A percentile compares a stretch with the other conserved stretches of the same genome.
Evolutionary conservation across 1,140 invertebrate species (phyloP).

Genomic region (Chrysoperla carnea): DNA sequence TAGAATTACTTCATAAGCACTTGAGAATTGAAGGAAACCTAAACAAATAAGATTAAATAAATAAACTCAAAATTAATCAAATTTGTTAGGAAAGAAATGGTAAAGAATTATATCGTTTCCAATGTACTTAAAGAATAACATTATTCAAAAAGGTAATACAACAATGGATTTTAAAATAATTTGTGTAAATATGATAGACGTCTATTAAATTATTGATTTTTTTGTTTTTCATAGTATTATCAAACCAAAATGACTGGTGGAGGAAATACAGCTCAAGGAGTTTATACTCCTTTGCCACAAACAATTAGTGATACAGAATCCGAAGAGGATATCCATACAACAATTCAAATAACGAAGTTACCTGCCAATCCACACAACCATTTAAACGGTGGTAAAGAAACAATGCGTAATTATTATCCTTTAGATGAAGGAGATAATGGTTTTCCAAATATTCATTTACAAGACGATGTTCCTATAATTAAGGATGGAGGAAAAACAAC

Average conservation of each 20-base stretch:
- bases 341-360: constrained; percentile 14
- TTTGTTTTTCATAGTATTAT: no score
- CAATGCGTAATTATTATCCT: background rate
- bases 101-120: no score
- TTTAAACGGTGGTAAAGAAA: constrained; percentile 1
- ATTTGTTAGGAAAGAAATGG: no score
- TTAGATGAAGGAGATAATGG: constrained; percentile 18
- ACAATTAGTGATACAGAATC: constrained; percentile 54
- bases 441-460: constrained; percentile 17
- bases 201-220: no score
- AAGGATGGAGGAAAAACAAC: constrained; percentile 25
- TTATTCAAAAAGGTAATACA: no score
- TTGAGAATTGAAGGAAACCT: no score
- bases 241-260: background rate
- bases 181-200: no score
- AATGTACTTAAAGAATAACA: no score
- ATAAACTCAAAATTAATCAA: no score
- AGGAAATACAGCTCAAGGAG: constrained; percentile 21
- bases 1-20: no score
- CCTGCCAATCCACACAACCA: constrained; percentile 6
- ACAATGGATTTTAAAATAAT: no score
- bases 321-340: constrained; percentile 40
- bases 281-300: constrained; percentile 52
- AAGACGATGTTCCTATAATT: constrained; percentile 37
- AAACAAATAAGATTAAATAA: no score